Conservation (phyloP, 2,113 vertebrate species). For the Pelmatolapia mariae region DNA sequence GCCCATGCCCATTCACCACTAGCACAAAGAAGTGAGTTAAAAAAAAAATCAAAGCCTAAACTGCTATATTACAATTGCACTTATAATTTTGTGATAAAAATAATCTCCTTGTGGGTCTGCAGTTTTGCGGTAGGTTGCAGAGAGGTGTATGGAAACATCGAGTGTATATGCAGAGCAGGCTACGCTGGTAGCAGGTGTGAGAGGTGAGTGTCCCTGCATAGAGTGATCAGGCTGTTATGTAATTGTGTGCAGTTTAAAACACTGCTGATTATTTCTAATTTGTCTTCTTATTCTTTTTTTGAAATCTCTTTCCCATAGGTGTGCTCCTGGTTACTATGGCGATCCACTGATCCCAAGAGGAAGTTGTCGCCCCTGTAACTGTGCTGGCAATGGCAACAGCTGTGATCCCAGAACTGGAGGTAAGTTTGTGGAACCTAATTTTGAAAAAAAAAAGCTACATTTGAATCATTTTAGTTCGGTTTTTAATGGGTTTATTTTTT, state of each 20-base stretch:
- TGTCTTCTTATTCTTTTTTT: neutral
- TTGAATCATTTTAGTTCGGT: neutral
- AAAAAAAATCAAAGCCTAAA: neutral
- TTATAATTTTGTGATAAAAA: neutral
- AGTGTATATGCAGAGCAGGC: constrained; percentile 84
- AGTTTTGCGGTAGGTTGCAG: constrained; percentile 88
- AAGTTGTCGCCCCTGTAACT: constrained; percentile 83
- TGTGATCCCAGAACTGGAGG: constrained; percentile 89
- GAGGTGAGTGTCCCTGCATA: constrained; percentile 65
- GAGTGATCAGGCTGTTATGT: neutral
- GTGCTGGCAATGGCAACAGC: constrained; percentile 77
- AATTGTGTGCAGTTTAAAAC: neutral
- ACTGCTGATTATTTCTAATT: neutral
- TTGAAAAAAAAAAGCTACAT: rapidly evolving
- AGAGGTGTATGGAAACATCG: constrained; percentile 68
- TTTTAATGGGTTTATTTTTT: neutral
- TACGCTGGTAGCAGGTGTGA: constrained; percentile 83
- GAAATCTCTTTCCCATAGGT: constrained; percentile 67
- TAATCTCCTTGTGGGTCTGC: neutral
- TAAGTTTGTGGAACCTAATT: constrained; percentile 34
- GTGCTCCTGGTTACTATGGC: constrained; percentile 89
- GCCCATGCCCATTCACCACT: constrained; percentile 77
- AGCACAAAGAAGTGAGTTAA: constrained; percentile 77
- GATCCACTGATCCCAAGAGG: constrained; percentile 78
- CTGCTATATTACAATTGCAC: neutral